Conservation (phyloP, 1,140 invertebrate species). For the Saxidomus purpurata region DNA sequence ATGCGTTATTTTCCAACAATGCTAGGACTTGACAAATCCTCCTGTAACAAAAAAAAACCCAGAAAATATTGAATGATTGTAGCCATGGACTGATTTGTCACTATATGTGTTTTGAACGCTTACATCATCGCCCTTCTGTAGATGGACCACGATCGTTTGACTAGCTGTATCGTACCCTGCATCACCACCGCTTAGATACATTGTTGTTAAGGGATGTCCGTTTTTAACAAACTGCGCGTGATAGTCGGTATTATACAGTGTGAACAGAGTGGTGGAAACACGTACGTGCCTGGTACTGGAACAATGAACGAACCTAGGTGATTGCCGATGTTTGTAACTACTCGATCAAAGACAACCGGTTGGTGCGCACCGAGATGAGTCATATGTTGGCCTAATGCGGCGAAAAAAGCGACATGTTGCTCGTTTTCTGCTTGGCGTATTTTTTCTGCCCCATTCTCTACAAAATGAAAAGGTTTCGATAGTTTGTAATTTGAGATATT, state of each 20-base stretch:
- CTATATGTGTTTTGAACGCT: not conserved
- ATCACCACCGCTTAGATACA: not conserved
- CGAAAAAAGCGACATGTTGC: slow-evolving; percentile 9
- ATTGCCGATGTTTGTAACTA: slow-evolving; percentile 21
- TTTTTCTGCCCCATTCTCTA: not conserved
- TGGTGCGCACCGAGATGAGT: not conserved
- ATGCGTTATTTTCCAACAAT: not conserved
- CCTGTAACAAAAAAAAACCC: slow-evolving; percentile 21
- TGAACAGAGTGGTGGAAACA: slow-evolving; percentile 4
- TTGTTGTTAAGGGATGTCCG: not conserved
- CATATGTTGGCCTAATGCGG: not conserved
- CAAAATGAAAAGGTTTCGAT: not conserved
- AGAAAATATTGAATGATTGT: not conserved
- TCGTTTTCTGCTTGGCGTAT: not conserved
- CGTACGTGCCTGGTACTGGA: slow-evolving; percentile 18
- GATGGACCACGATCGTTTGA: not conserved
- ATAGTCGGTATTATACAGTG: not conserved
- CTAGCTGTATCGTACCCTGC: not conserved
- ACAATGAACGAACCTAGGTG: not conserved
- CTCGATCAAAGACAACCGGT: slow-evolving; percentile 1
- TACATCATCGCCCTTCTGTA: not conserved
- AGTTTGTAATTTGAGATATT: not conserved
- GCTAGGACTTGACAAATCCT: not conserved
- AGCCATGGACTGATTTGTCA: not conserved
- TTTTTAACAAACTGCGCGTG: not conserved